phyloP scores from a whole-genome alignment of 2,888 invertebrate species.

The Villa cingulata region DNA sequence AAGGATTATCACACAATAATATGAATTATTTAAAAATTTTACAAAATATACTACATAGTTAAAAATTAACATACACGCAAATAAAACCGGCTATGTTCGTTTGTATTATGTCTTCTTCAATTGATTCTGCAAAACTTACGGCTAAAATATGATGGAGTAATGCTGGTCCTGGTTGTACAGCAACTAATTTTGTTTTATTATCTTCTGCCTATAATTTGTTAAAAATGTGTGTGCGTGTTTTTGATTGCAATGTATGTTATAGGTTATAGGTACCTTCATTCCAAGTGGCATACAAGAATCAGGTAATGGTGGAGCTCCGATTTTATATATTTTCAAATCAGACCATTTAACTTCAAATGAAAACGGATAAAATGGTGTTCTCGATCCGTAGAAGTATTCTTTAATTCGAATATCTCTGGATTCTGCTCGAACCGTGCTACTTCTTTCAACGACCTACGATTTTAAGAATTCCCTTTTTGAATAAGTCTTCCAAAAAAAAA shows the following conservation, averaged over 20 bases:
- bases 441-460: constrained; percentile 70
- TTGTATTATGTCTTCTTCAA: constrained; percentile 73
- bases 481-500: constrained; percentile 2
- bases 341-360: constrained; percentile 86
- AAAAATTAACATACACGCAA: constrained; percentile 64
- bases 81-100: constrained; percentile 84
- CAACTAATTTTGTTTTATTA: constrained; percentile 77
- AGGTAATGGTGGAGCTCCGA: constrained; percentile 84
- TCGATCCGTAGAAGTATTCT: constrained; percentile 89
- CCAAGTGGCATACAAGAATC: constrained; percentile 95
- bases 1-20: constrained; percentile 15
- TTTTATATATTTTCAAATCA: constrained; percentile 83
- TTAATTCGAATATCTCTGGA: constrained; percentile 66
- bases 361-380: constrained; percentile 76
- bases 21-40: background rate
- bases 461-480: constrained; percentile 1
- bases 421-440: constrained; percentile 55
- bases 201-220: constrained; percentile 48
- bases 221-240: too few species aligned
- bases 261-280: constrained; percentile 60
- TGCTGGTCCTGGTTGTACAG: constrained; percentile 58
- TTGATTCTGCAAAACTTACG: constrained; percentile 70
- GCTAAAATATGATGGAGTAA: constrained; percentile 81
- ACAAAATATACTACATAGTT: background rate
- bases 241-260: background rate